Conservation (phyloP, 2,113 vertebrate genomes). For the Oncorhynchus clarkii region DNA sequence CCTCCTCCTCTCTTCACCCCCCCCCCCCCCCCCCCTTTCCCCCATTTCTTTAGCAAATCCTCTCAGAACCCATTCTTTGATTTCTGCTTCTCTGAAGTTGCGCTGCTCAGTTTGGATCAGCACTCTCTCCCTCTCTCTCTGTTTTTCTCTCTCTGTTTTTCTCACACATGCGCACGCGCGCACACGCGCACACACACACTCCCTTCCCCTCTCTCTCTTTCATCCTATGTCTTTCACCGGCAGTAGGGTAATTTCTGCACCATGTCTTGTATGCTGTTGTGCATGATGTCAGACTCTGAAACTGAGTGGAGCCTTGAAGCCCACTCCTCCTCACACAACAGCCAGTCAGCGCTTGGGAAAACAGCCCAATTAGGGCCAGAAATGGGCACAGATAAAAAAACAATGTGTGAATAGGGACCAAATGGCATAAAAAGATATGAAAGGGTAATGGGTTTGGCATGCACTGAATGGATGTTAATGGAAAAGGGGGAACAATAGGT, state of each 20-base stretch:
- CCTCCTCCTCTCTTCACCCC: not conserved
- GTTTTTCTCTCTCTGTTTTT: not conserved
- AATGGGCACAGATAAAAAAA: slow-evolving; percentile 11
- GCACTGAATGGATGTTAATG: too few species aligned
- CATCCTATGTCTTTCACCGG: not conserved
- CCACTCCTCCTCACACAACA: not conserved
- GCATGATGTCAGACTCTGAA: slow-evolving; percentile 21
- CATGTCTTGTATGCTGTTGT: not conserved
- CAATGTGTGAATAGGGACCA: not conserved
- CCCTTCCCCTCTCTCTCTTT: not conserved
- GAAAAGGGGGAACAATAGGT: too few species aligned
- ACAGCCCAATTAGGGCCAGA: not conserved
- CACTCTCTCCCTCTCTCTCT: slow-evolving; percentile 3
- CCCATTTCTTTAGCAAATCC: not conserved
- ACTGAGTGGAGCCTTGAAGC: slow-evolving; percentile 18
- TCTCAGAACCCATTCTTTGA: slow-evolving; percentile 1
- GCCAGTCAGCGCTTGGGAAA: not conserved
- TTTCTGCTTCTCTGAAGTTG: not conserved
- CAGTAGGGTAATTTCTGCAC: slow-evolving; percentile 5
- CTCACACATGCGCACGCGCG: not conserved
- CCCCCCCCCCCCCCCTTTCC: not conserved
- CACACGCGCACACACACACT: too few species aligned
- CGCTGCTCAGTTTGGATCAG: slow-evolving; percentile 1
- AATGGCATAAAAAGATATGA: slow-evolving; percentile 24
- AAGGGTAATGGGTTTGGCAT: slow-evolving; percentile 1